phyloP scores from a whole-genome alignment of 1,140 invertebrate species.

The Lutraria rhynchaena region DNA sequence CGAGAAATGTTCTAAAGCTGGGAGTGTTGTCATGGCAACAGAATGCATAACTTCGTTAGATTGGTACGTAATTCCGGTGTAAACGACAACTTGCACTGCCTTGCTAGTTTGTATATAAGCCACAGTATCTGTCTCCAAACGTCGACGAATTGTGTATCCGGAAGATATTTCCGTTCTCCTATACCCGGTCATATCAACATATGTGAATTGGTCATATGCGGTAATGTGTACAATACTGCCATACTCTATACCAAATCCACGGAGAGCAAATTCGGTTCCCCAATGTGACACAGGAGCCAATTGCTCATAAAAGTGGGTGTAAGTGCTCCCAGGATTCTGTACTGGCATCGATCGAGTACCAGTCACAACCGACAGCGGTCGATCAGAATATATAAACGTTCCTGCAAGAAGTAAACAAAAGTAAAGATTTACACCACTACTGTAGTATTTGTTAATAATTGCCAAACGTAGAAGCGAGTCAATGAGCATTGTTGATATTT shows the following conservation, averaged over 20 bases:
- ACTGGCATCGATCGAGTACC: conserved; percentile 26
- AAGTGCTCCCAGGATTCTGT: neutral
- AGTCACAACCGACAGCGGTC: conserved; percentile 16
- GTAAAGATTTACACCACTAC: too few relatives aligned
- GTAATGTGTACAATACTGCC: conserved; percentile 16
- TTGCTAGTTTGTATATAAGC: conserved; percentile 12
- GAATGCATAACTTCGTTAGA: neutral
- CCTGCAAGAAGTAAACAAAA: too few relatives aligned
- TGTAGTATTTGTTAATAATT: too few relatives aligned
- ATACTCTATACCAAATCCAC: neutral
- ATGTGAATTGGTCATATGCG: neutral
- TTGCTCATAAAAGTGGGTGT: conserved; percentile 19
- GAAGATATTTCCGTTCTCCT: conserved; percentile 1
- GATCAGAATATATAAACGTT: conserved; percentile 5
- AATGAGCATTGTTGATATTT: too few relatives aligned
- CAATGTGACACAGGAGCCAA: conserved; percentile 2
- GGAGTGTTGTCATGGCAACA: conserved; percentile 17
- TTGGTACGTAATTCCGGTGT: conserved; percentile 19
- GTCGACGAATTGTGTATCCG: conserved; percentile 8
- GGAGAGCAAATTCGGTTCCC: conserved; percentile 13
- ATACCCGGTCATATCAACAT: conserved; percentile 29
- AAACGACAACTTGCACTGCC: conserved; percentile 13
- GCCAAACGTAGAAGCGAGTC: too few relatives aligned
- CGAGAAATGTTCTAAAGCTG: conserved; percentile 2
- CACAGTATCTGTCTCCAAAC: neutral